Base-by-base conservation (phyloP, 2,797 vertebrate genomes). In the Acanthurus leucopareius region DNA sequence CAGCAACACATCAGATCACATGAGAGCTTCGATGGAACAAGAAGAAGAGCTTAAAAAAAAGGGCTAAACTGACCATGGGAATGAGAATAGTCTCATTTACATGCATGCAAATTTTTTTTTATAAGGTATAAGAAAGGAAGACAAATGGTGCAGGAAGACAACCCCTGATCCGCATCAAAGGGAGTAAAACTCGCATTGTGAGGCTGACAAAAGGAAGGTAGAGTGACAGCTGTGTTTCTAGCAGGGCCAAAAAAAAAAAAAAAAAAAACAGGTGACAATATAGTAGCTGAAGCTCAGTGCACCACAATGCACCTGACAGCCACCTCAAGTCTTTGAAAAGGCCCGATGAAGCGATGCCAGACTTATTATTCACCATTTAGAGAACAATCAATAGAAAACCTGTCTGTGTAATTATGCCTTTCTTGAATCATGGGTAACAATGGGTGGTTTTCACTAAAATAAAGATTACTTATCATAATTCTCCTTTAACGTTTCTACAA, bases 1-100 rank as follows among this genome's bases (percentile, higher is more conserved):
- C 84, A 89, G 5, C 77, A 62, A 66, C 80, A 68, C 75, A 40
- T 87, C 82, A 61, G 70, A 87, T 89, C 81, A 83, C 80, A 73
- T 58, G 73, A 73, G 69, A 68, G 56, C 69, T 57, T 38, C 64
- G 47, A 68, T 72, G 56, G 42, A 71, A 40, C 15, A 45, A 45
- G 32, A 53, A 57, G 11, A 38, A 28, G 32, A 70, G n/a, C 10
- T 19, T 7, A 3, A 42, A 17, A 32, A 25, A 63, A 8, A 10
- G 2, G 47, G 8, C 16, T 22, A 40, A 61, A 17, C 1, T 17
- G 58, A 19, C 51, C 19, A 22, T 52, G 44, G 40, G 13, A 59
- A 51, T 1, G 16, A 49, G 15, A 53, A 2, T 19, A 63, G 77
- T 42, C 4, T 10, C 0, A 22, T 74, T 58, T 74, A 14, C 15